phyloP scores from a whole-genome alignment of 2,113 vertebrate genomes.

The Caranx ignobilis region DNA sequence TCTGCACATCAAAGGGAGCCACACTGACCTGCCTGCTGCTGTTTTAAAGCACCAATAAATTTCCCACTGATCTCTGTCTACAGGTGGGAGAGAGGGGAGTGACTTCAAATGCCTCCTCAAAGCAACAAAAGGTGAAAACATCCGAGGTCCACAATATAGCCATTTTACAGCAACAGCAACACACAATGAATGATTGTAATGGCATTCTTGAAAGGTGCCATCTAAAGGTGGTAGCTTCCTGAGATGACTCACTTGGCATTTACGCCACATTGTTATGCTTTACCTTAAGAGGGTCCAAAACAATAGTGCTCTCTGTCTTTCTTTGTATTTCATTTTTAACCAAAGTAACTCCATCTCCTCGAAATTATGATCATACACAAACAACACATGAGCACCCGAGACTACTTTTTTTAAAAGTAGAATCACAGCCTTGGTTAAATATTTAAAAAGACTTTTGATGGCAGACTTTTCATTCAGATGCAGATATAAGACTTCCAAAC shows the following conservation, averaged over 20 bases:
- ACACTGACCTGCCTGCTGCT: conserved; percentile 58
- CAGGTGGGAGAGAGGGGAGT: conserved; percentile 29
- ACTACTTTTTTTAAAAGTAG: too few species aligned
- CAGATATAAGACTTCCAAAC: not conserved
- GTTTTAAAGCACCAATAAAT: conserved; percentile 68
- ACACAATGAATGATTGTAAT: conserved; percentile 21
- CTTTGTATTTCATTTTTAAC: not conserved
- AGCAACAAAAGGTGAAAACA: conserved; percentile 41
- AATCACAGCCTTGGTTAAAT: not conserved
- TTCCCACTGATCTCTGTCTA: conserved; percentile 58
- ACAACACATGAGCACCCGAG: too few species aligned
- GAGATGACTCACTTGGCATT: conserved; percentile 27
- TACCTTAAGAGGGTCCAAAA: not conserved
- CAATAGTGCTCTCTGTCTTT: not conserved
- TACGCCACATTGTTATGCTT: conserved; percentile 1
- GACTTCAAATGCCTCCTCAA: conserved; percentile 55
- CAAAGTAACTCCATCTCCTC: too few species aligned
- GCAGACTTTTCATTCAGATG: not conserved
- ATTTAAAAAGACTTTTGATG: not conserved
- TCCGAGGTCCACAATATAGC: conserved; percentile 2
- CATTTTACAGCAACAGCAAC: conserved; percentile 19
- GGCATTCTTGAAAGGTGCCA: conserved; percentile 26
- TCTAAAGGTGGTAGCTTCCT: conserved; percentile 25
- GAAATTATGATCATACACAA: too few species aligned
- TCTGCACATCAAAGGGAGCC: conserved; percentile 68